Evolutionary conservation across 2,888 invertebrate genomes (phyloP).

Genomic region (Tortrix viridana): DNA sequence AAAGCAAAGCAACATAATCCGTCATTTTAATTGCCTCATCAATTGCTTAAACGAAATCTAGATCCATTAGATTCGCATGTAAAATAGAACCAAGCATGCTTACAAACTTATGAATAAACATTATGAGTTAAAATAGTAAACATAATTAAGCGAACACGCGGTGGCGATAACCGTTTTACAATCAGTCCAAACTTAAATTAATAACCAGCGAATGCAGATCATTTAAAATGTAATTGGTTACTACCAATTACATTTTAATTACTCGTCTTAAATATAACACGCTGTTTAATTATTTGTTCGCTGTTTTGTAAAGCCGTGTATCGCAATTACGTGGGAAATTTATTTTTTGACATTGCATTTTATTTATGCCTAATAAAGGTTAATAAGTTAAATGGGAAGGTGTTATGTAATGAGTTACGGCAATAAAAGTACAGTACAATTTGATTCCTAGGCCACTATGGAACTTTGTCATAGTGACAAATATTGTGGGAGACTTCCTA

Average conservation of each 20-base stretch:
- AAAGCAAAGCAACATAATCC: neutral
- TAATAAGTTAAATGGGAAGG: too few relatives aligned
- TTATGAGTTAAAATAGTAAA: conserved; percentile 14
- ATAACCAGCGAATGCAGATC: conserved; percentile 14
- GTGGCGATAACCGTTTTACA: conserved; percentile 31
- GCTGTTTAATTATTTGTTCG: neutral
- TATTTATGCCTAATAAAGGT: neutral
- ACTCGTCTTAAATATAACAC: conserved; percentile 3
- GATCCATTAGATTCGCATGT: conserved; percentile 25
- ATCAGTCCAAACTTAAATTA: conserved; percentile 15
- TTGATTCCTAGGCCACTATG: too few relatives aligned
- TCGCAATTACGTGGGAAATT: neutral
- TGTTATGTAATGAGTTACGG: too few relatives aligned
- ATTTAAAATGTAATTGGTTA: conserved; percentile 8
- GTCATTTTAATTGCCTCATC: neutral
- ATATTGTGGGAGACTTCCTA: too few relatives aligned
- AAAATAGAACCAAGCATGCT: conserved; percentile 13
- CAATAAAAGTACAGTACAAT: too few relatives aligned
- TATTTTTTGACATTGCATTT: neutral
- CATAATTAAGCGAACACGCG: conserved; percentile 40
- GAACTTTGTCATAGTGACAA: too few relatives aligned
- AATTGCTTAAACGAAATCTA: conserved; percentile 26
- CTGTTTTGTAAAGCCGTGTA: neutral
- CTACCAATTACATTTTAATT: conserved; percentile 17
- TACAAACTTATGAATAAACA: conserved; percentile 25